Base-by-base conservation (phyloP, 2,113 vertebrate genomes). In the Labeo catla region DNA sequence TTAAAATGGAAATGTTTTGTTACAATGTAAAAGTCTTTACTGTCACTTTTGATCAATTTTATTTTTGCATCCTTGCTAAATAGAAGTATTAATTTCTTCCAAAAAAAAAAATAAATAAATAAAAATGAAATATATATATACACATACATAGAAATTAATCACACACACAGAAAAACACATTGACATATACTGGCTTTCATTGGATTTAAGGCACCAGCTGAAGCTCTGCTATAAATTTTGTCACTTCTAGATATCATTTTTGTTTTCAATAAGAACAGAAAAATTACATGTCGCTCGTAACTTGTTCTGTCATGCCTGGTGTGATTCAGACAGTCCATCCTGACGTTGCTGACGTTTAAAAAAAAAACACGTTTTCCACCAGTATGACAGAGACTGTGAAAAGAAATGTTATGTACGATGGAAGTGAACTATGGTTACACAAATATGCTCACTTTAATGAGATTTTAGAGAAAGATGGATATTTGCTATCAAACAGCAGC, bases 401-500 rank as follows among this genome's bases (percentile, higher is more conserved):
- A 83, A 52, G 8, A n/a, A 47, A 10, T 47, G 15, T 52, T 81
- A 50, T 86, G 83, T 72, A 39, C 49, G 50, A 54, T 36, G 21
- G 11, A 76, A 65, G 83, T 84, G 61, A 72, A 80, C 81, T 63
- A 78, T 39, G 72, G 15, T 74, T 83, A 82, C 82, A 83, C 66
- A 74, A 85, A 82, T 54, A 66, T 68, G 73, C 43, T 59, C 50
- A 49, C 57, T 87, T 73, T 80, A 84, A 76, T 70, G 81, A 84
- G 74, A 87, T 86, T 85, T 85, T 54, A 6, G 77, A 59, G 89
- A 90, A 93, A 87, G 91, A 93, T 94, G 91, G 90, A 94, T 94
- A 87, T 89, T 91, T 93, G 89, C 91, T 91, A 91, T 91, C 83
- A 91, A 88, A 90, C 89, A 90, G 88, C 93, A 94, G 92, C 93